Conservation (phyloP, 2,797 vertebrate species). For the Mus spretus region DNA sequence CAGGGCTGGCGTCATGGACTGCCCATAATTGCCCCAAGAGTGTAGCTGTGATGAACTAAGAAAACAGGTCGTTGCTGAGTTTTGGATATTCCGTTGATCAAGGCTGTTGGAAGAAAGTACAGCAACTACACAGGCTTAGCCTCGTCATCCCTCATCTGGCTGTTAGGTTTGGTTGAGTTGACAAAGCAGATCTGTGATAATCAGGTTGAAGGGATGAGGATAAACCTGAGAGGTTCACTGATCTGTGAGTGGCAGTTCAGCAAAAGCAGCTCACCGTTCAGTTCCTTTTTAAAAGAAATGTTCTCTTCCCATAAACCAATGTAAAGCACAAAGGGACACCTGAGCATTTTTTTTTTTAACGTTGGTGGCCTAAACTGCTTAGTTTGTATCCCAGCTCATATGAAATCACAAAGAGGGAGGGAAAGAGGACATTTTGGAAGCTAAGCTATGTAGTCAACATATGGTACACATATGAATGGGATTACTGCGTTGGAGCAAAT, state of each 20-base stretch:
- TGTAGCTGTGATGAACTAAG: not conserved
- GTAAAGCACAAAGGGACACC: not conserved
- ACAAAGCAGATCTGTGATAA: not conserved
- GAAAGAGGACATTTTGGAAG: not conserved
- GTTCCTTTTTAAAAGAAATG: not conserved
- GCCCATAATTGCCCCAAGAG: not conserved
- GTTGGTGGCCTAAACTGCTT: not conserved
- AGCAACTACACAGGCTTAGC: not conserved
- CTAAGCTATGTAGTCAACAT: constrained; percentile 56
- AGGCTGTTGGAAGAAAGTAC: not conserved
- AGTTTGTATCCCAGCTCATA: not conserved
- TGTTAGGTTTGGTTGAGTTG: not conserved
- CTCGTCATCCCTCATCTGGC: not conserved
- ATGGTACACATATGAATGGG: constrained; percentile 26
- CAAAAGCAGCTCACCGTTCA: not conserved
- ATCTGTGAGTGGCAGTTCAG: not conserved
- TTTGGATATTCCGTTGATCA: not conserved
- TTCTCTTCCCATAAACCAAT: not conserved
- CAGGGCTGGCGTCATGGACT: not conserved
- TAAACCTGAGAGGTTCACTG: not conserved
- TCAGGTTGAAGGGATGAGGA: not conserved
- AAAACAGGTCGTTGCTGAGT: not conserved
- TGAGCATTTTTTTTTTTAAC: not conserved
- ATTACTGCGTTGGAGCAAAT: not conserved
- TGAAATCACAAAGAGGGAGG: constrained; percentile 42